These are phyloP conservation scores for Heliconius erato DNA, from an alignment of 2,888 invertebrate species.

Conservation along the genomic window DNA sequence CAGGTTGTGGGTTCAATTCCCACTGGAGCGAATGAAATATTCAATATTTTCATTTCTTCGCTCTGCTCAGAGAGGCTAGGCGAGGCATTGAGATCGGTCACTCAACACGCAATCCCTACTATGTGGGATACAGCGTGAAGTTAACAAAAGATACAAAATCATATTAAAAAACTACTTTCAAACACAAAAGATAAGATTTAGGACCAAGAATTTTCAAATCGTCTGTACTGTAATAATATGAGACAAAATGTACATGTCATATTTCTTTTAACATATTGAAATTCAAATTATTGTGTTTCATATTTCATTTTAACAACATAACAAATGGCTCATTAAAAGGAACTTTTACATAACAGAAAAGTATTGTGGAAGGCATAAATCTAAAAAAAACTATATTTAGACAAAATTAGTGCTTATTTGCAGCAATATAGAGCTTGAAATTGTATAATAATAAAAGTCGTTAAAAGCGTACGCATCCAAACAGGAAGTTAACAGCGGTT, in stretches of 20 bases:
- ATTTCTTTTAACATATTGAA: constrained; percentile 15
- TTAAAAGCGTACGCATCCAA: constrained; percentile 66
- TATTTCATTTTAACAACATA: constrained; percentile 43
- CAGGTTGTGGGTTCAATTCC: no score
- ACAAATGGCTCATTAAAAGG: constrained; percentile 70
- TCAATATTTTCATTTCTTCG: no score
- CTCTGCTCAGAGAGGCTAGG: no score
- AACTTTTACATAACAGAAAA: constrained; percentile 64
- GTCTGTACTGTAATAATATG: background rate
- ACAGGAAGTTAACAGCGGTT: constrained; percentile 63
- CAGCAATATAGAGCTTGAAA: constrained; percentile 26
- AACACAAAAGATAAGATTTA: background rate
- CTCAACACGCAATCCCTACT: no score
- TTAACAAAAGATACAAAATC: no score
- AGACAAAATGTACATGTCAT: background rate
- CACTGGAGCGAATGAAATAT: no score
- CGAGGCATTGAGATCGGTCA: no score
- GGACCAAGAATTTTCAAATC: background rate
- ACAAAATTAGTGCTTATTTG: constrained; percentile 25
- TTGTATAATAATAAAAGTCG: constrained; percentile 54
- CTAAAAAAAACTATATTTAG: constrained; percentile 57
- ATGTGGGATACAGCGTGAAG: no score
- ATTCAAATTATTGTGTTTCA: constrained; percentile 33
- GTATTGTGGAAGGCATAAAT: constrained; percentile 72
- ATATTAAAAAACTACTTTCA: no score